phyloP scores from a whole-genome alignment of 2,113 vertebrate species.

The Apeltes quadracus region DNA sequence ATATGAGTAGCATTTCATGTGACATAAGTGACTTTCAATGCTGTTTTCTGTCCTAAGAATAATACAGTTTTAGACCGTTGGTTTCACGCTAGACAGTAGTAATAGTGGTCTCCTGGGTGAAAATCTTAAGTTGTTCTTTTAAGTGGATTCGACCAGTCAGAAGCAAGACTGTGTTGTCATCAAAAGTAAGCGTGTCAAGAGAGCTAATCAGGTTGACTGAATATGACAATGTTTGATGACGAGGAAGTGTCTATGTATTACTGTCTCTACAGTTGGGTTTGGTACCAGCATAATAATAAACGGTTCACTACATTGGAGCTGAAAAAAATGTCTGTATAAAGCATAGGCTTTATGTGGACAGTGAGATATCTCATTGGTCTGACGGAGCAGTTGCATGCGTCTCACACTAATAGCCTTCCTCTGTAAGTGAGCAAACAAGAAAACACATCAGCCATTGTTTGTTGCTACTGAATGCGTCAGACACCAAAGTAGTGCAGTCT shows the following conservation, averaged over 20 bases:
- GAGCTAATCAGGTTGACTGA: too few relatives aligned
- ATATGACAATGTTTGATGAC: background rate
- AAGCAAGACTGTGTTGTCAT: too few relatives aligned
- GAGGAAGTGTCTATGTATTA: background rate
- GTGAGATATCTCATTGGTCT: slow-evolving; percentile 7
- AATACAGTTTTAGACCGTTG: too few relatives aligned
- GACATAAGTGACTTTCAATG: too few relatives aligned
- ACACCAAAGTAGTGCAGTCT: slow-evolving; percentile 30
- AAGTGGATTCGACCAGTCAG: too few relatives aligned
- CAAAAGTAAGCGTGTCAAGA: too few relatives aligned
- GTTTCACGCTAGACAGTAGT: too few relatives aligned
- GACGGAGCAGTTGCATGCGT: slow-evolving; percentile 17
- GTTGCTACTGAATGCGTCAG: slow-evolving; percentile 40
- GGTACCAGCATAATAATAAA: background rate
- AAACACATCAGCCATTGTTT: slow-evolving; percentile 10
- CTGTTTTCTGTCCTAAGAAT: too few relatives aligned
- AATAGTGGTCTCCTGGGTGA: too few relatives aligned
- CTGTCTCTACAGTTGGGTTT: background rate
- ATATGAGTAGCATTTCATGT: too few relatives aligned
- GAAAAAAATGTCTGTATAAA: background rate
- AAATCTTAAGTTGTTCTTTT: too few relatives aligned
- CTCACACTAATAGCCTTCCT: slow-evolving; percentile 31
- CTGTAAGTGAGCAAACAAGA: slow-evolving; percentile 9
- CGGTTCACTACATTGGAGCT: background rate
- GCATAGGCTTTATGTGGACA: background rate